Conservation (phyloP, 1,140 invertebrate genomes). For the Leptinotarsa lineolata region DNA sequence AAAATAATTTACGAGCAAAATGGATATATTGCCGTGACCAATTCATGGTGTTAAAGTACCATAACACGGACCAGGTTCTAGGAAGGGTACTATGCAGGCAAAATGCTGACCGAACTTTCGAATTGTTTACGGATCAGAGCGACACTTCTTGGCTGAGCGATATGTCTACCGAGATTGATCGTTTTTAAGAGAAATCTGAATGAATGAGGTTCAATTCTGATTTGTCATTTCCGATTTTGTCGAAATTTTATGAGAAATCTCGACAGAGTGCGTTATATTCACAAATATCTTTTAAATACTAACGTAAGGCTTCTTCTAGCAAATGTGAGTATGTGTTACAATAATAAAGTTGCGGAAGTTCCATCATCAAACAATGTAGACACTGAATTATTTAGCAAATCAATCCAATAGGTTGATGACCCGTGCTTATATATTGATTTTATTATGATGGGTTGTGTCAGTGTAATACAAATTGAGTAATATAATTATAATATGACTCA, state of each 20-base stretch:
- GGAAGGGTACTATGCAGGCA: slow-evolving; percentile 13
- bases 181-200: background rate
- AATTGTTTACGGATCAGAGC: background rate
- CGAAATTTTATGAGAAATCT: background rate
- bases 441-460: no score
- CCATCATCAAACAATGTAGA: background rate
- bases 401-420: slow-evolving; percentile 1
- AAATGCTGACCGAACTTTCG: background rate
- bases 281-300: background rate
- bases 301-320: background rate
- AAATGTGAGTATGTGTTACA: background rate
- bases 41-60: slow-evolving; percentile 43
- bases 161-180: background rate
- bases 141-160: background rate
- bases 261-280: background rate
- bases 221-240: background rate
- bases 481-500: no score
- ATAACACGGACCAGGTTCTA: slow-evolving; percentile 12
- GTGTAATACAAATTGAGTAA: no score
- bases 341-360: background rate
- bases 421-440: background rate
- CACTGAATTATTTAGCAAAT: slow-evolving; percentile 3
- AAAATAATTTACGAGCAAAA: slow-evolving; percentile 36
- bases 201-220: background rate
- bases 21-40: slow-evolving; percentile 41